Evolutionary conservation across 2,797 vertebrate genomes (phyloP), one percentile per base, ranked within the genome.

Genomic region (Vultur gryphus): DNA sequence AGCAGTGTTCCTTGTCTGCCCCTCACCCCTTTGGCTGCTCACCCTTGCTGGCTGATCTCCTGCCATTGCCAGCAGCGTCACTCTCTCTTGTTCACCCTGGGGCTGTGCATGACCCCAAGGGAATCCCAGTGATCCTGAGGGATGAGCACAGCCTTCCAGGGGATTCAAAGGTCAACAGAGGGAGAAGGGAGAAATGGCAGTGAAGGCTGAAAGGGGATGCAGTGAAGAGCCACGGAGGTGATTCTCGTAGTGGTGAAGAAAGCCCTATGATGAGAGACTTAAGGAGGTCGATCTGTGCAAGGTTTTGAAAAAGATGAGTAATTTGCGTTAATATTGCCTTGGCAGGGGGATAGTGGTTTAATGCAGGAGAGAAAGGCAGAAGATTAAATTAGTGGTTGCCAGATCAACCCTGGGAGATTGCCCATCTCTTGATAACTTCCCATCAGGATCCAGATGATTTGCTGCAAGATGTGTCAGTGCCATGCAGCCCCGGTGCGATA

Each of bases 401-500:
- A 91, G 57, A 69, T 78, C 80, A 84, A 9, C 6, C 20, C 55
- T 18, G 20, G 57, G 54, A 71, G 23, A 61, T 84, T 81, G 52
- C n/a, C 64, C 52, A 20, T 61, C 13, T 67, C 46, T 49, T 52
- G 44, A 6, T 54, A 33, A 62, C 57, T 75, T 84, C 35, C 12
- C 44, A 0, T 37, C 51, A 43, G 35, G 23, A 37, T 44, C 41
- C 23, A 44, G 33, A 69, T 64, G 39, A 35, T 67, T 73, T 87
- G 21, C 65, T 61, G 52, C 26, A 37, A 43, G 48, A 29, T 1
- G 10, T 39, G 39, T 33, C 0, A 0, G 43, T 77, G 33, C 49
- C 18, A 6, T 0, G 0, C 55, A 31, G 46, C 5, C 59, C 65
- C 10, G 5, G 12, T 8, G 71, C 39, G 37, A 39, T n/a, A 49